Conservation (phyloP, 2,113 vertebrate genomes). For the Nanorana parkeri region DNA sequence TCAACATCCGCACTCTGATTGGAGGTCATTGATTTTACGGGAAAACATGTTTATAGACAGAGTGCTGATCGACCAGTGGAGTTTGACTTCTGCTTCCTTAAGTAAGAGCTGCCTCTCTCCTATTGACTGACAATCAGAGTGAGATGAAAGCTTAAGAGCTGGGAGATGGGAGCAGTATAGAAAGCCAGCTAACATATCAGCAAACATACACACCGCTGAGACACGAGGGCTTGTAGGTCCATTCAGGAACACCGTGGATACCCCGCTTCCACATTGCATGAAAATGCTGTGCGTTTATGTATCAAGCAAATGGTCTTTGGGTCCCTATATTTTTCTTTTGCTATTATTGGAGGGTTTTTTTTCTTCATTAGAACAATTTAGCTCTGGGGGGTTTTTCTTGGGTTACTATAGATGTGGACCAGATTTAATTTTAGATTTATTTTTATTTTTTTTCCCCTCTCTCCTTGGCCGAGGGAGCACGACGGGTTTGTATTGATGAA, state of each 20-base stretch:
- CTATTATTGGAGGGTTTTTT: no score
- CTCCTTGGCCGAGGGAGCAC: constrained; percentile 82
- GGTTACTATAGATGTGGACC: constrained; percentile 9
- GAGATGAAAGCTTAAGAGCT: constrained; percentile 59
- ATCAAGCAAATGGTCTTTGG: background rate
- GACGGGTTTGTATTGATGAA: constrained; percentile 90
- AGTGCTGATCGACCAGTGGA: constrained; percentile 96
- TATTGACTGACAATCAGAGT: constrained; percentile 85
- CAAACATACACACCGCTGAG: background rate
- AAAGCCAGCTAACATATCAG: background rate
- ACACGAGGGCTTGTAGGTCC: background rate
- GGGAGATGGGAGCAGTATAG: constrained; percentile 21
- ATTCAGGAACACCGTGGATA: no score
- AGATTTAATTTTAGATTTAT: constrained; percentile 71
- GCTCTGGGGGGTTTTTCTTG: constrained; percentile 1
- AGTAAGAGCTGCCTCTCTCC: constrained; percentile 89
- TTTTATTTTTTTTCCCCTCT: constrained; percentile 68
- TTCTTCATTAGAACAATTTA: background rate
- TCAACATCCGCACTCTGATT: constrained; percentile 90
- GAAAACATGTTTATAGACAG: constrained; percentile 99
- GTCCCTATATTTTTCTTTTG: background rate
- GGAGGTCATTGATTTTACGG: constrained; percentile 99
- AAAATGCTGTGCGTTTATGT: background rate
- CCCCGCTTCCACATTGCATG: background rate
- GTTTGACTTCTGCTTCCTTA: constrained; percentile 98